phyloP scores from a whole-genome alignment of 2,888 invertebrate genomes.

The Silvanus unidentatus region DNA sequence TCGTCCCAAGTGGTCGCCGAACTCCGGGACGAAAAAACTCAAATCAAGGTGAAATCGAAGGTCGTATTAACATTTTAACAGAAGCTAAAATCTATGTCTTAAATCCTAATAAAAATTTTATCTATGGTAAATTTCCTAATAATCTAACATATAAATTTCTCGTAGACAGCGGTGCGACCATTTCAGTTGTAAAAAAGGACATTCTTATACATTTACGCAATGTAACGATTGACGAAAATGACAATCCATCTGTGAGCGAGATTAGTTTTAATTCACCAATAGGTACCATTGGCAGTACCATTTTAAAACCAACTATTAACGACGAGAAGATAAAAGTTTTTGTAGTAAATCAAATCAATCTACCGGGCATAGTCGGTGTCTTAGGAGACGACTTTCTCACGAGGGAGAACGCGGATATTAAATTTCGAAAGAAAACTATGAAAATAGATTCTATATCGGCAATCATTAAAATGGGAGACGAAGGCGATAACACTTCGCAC shows the following conservation, averaged over 20 bases:
- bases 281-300: not conserved
- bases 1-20: not conserved
- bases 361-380: constrained; percentile 17
- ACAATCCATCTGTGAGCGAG: not conserved
- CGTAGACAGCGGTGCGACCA: not conserved
- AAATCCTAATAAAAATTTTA: not conserved
- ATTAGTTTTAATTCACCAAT: not conserved
- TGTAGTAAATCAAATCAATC: not conserved
- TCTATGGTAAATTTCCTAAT: not conserved
- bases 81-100: not conserved
- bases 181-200: not conserved
- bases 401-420: constrained; percentile 7
- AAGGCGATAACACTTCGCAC: not conserved
- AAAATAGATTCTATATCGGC: not conserved
- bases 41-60: not conserved
- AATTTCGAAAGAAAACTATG: constrained; percentile 7
- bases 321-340: not conserved
- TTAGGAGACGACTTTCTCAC: constrained; percentile 17
- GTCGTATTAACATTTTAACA: not conserved
- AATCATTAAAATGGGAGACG: not conserved
- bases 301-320: not conserved
- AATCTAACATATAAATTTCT: not conserved
- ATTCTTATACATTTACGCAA: not conserved
- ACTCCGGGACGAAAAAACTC: not conserved
- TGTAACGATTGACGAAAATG: not conserved